These are phyloP conservation scores for Xiphophorus hellerii DNA, from an alignment of 2,113 vertebrate species.

Conservation along the genomic window DNA sequence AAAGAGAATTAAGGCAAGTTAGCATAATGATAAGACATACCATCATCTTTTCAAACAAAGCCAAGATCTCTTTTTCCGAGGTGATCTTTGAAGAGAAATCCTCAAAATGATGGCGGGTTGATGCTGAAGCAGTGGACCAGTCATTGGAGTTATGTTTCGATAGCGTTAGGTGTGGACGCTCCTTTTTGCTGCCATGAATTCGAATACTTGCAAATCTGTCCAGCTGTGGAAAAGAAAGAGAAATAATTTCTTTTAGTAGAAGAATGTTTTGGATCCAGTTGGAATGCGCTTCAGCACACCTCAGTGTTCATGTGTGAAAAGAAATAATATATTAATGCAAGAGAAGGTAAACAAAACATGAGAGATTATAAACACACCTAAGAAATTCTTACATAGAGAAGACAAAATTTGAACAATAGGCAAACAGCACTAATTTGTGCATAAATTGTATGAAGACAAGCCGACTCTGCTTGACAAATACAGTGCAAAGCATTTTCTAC, in stretches of 20 bases:
- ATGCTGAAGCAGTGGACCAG: conserved; percentile 66
- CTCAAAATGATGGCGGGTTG: conserved; percentile 74
- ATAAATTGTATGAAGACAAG: neutral
- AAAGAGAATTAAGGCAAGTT: neutral
- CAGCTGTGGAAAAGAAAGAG: conserved; percentile 75
- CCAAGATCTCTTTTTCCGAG: conserved; percentile 86
- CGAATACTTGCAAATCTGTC: conserved; percentile 91
- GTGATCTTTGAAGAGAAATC: conserved; percentile 82
- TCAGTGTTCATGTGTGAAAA: neutral
- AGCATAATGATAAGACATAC: conserved; percentile 68
- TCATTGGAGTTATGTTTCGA: conserved; percentile 77
- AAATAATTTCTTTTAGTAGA: conserved; percentile 4
- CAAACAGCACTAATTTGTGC: conserved; percentile 1
- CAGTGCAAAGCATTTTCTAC: neutral
- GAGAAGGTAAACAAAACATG: neutral
- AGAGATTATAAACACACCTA: conserved; percentile 7
- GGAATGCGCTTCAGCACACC: neutral
- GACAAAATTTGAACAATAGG: conserved; percentile 1
- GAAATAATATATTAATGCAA: neutral
- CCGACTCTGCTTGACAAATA: conserved; percentile 3
- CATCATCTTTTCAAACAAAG: conserved; percentile 96
- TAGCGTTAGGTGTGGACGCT: conserved; percentile 79
- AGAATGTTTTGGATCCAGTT: neutral
- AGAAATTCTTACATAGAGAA: conserved; percentile 1
- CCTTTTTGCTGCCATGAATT: conserved; percentile 89